Conservation (phyloP, 2,888 invertebrate genomes). For the Cylloceria caligata region DNA sequence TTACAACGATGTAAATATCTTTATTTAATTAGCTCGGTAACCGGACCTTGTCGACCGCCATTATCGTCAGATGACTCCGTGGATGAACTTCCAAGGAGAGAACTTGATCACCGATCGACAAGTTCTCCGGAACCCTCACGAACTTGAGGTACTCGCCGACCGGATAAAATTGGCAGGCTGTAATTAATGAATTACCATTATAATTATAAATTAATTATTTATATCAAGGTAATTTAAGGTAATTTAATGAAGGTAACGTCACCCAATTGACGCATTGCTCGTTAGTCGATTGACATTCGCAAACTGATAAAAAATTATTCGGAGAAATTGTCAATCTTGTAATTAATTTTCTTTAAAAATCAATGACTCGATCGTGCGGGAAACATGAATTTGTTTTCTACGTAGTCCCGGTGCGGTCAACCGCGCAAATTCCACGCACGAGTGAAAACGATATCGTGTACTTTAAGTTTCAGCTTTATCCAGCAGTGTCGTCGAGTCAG, state of each 20-base stretch:
- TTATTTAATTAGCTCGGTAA: slow-evolving; percentile 24
- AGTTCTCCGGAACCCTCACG: slow-evolving; percentile 93
- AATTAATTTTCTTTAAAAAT: neutral
- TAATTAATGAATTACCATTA: slow-evolving; percentile 74
- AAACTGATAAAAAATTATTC: slow-evolving; percentile 17
- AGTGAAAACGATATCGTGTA: slow-evolving; percentile 20
- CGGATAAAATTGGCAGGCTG: slow-evolving; percentile 94
- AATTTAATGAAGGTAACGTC: too few relatives aligned
- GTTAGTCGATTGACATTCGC: neutral
- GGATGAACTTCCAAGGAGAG: slow-evolving; percentile 93
- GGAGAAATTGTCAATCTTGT: slow-evolving; percentile 18
- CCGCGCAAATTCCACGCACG: neutral
- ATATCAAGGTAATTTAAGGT: too few relatives aligned
- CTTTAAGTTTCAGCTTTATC: neutral
- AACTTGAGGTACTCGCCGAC: slow-evolving; percentile 93
- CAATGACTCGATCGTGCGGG: too few relatives aligned
- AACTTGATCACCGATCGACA: slow-evolving; percentile 91
- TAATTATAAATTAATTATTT: neutral
- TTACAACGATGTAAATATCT: neutral
- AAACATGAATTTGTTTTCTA: too few relatives aligned
- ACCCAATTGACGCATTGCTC: too few relatives aligned
- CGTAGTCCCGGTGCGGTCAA: too few relatives aligned
- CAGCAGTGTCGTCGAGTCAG: slow-evolving; percentile 6
- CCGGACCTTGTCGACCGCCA: slow-evolving; percentile 88
- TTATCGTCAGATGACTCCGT: slow-evolving; percentile 89